phyloP scores from a whole-genome alignment of 1,140 invertebrate genomes.

The Drosophila pachea region DNA sequence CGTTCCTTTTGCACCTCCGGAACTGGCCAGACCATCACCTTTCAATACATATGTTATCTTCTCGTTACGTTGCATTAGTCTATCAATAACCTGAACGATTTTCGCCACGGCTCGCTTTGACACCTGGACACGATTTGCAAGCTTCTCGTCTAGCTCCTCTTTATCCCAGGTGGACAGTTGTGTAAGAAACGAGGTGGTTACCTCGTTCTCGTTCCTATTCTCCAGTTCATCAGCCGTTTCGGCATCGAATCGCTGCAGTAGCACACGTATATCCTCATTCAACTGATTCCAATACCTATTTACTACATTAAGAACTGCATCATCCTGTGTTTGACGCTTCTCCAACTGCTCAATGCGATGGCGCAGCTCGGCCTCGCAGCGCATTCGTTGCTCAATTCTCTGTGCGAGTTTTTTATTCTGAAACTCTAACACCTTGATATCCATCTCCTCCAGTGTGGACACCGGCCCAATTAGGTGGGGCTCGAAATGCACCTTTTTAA shows the following conservation, averaged over 20 bases:
- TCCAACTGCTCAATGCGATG: constrained; percentile 97
- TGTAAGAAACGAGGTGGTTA: constrained; percentile 96
- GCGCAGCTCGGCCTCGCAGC: constrained; percentile 92
- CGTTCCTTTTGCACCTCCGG: constrained; percentile 39
- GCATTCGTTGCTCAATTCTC: constrained; percentile 93
- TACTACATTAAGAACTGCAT: constrained; percentile 97
- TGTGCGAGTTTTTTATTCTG: constrained; percentile 98
- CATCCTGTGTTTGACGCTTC: constrained; percentile 97
- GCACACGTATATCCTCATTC: constrained; percentile 96
- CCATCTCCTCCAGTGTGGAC: constrained; percentile 97
- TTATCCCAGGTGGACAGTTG: constrained; percentile 99
- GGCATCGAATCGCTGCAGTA: constrained; percentile 97
- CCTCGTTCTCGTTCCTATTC: constrained; percentile 97
- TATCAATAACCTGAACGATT: constrained; percentile 97
- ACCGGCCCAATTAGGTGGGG: constrained; percentile 94
- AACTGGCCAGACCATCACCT: constrained; percentile 81
- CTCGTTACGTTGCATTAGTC: constrained; percentile 94
- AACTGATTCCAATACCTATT: constrained; percentile 99
- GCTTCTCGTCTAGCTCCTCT: constrained; percentile 96
- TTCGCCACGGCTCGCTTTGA: constrained; percentile 96
- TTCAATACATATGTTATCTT: constrained; percentile 93
- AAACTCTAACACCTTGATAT: constrained; percentile 97
- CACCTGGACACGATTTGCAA: constrained; percentile 95
- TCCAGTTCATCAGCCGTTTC: constrained; percentile 98
- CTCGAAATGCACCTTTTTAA: constrained; percentile 96